Evolutionary conservation across 1,140 invertebrate species (phyloP).

Genomic region (Idris sp.): DNA sequence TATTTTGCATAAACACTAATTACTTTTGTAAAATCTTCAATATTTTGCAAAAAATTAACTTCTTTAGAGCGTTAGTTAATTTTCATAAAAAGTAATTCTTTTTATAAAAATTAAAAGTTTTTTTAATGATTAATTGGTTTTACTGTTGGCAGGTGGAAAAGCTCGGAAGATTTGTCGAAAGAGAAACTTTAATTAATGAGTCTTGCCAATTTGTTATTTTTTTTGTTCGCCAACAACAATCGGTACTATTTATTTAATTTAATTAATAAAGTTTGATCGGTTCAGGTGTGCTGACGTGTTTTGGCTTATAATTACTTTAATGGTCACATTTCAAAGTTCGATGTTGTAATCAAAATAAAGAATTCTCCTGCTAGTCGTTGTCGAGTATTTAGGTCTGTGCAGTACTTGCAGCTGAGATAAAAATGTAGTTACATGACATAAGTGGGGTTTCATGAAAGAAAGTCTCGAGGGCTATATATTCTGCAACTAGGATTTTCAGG

Average conservation of each 20-base stretch:
- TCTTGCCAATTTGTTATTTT: neutral
- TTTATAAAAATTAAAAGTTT: no score
- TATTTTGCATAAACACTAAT: no score
- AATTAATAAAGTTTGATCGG: neutral
- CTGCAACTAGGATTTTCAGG: slow-evolving; percentile 47
- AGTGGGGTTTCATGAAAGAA: slow-evolving; percentile 55
- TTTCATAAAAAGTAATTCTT: no score
- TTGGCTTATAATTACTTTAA: slow-evolving; percentile 36
- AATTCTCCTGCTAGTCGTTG: slow-evolving; percentile 33
- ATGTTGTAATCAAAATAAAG: slow-evolving; percentile 53
- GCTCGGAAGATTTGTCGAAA: neutral
- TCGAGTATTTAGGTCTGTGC: slow-evolving; percentile 50
- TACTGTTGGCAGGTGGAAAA: neutral
- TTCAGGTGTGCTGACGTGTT: slow-evolving; percentile 7
- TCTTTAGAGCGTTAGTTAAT: no score
- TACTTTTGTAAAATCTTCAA: no score
- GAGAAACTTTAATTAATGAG: slow-evolving; percentile 20
- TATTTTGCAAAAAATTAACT: no score
- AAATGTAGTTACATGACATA: slow-evolving; percentile 57
- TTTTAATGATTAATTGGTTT: neutral
- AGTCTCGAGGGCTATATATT: slow-evolving; percentile 60
- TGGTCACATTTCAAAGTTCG: slow-evolving; percentile 39
- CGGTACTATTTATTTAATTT: slow-evolving; percentile 5
- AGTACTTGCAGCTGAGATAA: slow-evolving; percentile 48
- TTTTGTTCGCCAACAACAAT: neutral